Conservation (phyloP, 2,888 invertebrate genomes). For the Dinocampus coccinellae region DNA sequence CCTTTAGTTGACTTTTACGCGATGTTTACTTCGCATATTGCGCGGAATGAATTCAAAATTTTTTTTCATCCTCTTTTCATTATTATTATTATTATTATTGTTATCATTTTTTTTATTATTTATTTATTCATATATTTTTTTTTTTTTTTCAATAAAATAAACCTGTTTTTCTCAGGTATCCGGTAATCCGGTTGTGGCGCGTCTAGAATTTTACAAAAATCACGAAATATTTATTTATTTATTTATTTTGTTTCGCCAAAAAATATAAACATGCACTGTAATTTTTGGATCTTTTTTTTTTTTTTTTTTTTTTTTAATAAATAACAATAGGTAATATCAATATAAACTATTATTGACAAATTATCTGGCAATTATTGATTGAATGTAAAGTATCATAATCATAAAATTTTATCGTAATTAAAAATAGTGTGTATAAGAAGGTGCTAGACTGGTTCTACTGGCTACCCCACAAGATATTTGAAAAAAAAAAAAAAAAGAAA, state of each 20-base stretch:
- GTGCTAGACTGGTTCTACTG: constrained; percentile 18
- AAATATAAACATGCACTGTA: not conserved
- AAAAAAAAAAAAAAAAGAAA: not conserved
- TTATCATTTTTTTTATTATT: constrained; percentile 15
- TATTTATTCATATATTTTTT: no score
- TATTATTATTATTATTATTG: no score
- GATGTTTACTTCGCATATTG: not conserved
- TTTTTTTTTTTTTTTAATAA: not conserved
- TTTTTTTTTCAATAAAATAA: constrained; percentile 17
- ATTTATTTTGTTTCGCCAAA: no score
- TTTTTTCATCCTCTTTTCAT: no score
- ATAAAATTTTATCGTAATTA: no score
- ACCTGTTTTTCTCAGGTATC: constrained; percentile 29
- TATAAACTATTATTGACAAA: no score
- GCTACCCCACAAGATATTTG: not conserved
- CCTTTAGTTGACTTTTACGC: not conserved
- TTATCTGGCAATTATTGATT: no score
- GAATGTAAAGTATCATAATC: no score
- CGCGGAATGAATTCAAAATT: not conserved
- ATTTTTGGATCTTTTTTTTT: no score
- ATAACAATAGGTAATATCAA: no score
- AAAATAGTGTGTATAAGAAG: no score
- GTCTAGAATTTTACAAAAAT: not conserved
- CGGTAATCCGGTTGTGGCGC: constrained; percentile 22
- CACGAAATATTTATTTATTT: constrained; percentile 14